Evolutionary conservation across 2,888 invertebrate genomes (phyloP), one percentile per base, ranked within the genome.

Genomic region (Drosophila paramelanica): DNA sequence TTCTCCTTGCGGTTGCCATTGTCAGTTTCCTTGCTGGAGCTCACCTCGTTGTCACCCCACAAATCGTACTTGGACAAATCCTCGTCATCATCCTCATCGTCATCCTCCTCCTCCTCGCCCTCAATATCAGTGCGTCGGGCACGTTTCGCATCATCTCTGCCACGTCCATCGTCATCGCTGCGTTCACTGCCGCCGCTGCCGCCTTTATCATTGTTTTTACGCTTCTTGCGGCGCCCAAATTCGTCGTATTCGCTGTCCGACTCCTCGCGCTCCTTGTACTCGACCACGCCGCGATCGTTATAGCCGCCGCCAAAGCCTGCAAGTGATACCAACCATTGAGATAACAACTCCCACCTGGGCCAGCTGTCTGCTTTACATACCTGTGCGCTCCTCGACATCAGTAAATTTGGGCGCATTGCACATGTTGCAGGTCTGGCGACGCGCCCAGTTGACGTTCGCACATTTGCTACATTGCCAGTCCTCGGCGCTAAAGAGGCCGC

Each of bases 401-500:
- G 97, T 98, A 92, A 98, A 97, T 93, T 99, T 99, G 0, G 99
- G 98, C 5, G 99, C 98, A 93, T 99, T 99, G 93, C 99, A 99
- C 94, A 99, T 97, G 93, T 99, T 99, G 93, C 99, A 99, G 58
- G 97, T 97, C 90, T 96, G 96, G 59, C 99, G 94, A 73, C 92
- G 89, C 25, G 99, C 99, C 99, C 93, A 93, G 93, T 99, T 99
- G 11, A 99, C 99, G 93, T 99, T 99, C n/a, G 99, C 99, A 93
- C 99, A 99, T 92, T 99, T 99, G 93, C 97, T 98, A 93, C 99
- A 99, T 91, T 98, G 98, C 99, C 99, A 99, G 93, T 99, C 99
- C 92, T 99, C 99, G 39, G 99, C 99, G 93, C 98, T 98, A 92
- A 95, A 96, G 0, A 92, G 78, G 1, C 92, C 92, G 11, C 98